Base-by-base conservation (phyloP, 2,888 invertebrate genomes). In the Spilarctia lutea region DNA sequence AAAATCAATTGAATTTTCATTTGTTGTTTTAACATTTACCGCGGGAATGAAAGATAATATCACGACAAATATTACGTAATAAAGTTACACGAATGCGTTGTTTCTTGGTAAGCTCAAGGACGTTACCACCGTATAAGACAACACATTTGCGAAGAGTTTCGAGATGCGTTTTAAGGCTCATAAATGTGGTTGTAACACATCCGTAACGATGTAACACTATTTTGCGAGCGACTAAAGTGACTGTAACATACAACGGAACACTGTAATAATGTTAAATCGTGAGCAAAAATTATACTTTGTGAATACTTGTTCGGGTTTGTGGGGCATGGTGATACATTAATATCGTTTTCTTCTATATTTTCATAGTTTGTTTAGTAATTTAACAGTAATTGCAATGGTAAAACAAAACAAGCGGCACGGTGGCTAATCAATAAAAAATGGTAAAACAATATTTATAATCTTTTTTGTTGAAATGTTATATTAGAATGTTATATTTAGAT, bases 131-230 rank as follows among this genome's bases (percentile, higher is more conserved):
- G 30, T 39, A 63, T 35, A 73, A 65, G 33, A 73, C 73, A 65
- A 70, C 65, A 65, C 74, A 74, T 66, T 75, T 80, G 82, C 72
- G 82, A 83, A 84, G 79, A 85, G 81, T 80, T 86, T 83, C 83
- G 82, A 83, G 87, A 87, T 89, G 87, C 87, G 89, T 88, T 89
- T 87, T 87, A 89, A 87, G 80, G 85, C 79, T 85, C 87, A 88
- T 91, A 91, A 91, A 91, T 87, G 87, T 82, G 85, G 76, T 76
- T 80, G 80, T 84, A 85, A 87, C 87, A 86, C 81, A 79, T 83
- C 81, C 81, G 83, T 85, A 85, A 87, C 86, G 83, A 81, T 80
- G 83, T 85, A 78, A 85, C 82, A 85, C 84, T 85, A 83, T 86
- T 87, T 84, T 85, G 86, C 79, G 76, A 81, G 76, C 79, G 81